Conservation (phyloP, 2,797 vertebrate species). For the Lagorchestes hirsutus region DNA sequence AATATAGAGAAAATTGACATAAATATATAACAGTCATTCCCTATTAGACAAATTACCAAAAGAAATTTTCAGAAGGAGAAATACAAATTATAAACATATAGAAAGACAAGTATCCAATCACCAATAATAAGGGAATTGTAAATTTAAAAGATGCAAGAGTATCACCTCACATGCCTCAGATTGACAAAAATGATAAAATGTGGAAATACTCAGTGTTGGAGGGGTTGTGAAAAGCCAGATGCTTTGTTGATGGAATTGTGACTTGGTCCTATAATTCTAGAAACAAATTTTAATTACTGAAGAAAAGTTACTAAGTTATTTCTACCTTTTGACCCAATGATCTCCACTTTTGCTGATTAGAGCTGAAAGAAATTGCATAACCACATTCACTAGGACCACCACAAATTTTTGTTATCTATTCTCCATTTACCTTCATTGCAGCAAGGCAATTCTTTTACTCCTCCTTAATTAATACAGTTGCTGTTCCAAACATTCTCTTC, state of each 20-base stretch:
- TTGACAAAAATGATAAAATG: not conserved
- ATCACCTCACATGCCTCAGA: not conserved
- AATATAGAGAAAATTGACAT: slow-evolving; percentile 21
- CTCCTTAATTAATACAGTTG: not conserved
- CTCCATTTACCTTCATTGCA: not conserved
- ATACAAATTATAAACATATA: not conserved
- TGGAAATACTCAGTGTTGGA: not conserved
- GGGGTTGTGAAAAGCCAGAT: not conserved
- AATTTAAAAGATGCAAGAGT: not conserved
- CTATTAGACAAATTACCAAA: not conserved
- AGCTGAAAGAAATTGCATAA: not conserved
- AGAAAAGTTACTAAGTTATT: not conserved
- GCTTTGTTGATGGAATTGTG: not conserved
- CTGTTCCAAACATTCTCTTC: not conserved
- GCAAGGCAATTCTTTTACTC: not conserved
- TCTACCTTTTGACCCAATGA: not conserved
- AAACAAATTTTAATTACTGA: not conserved
- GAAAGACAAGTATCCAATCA: not conserved
- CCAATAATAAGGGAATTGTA: not conserved
- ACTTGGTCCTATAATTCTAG: not conserved
- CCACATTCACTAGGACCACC: not conserved
- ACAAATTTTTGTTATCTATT: not conserved
- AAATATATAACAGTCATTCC: not conserved
- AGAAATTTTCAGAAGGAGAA: not conserved
- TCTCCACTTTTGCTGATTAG: not conserved